Evolutionary conservation across 1,140 invertebrate species (phyloP).

Genomic region (Cydia strobilella): DNA sequence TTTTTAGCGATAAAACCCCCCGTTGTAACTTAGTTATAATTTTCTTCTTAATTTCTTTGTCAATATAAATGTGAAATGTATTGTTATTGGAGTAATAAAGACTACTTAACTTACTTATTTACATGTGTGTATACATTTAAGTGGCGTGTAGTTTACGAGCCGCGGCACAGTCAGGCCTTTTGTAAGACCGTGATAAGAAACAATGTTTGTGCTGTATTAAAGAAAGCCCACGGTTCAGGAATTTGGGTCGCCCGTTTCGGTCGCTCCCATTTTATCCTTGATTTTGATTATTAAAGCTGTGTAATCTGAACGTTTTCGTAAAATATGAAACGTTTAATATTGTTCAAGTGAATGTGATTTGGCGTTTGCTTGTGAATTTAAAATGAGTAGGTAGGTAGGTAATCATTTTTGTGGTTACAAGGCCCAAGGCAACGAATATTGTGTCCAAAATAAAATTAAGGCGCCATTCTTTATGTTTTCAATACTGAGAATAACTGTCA

Average conservation of each 20-base stretch:
- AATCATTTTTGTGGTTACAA: background rate
- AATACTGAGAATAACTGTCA: no score
- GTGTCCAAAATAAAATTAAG: no score
- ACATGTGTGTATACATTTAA: background rate
- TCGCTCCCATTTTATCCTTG: background rate
- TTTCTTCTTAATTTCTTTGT: no score
- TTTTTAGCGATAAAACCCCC: no score
- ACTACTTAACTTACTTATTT: no score
- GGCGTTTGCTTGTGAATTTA: background rate
- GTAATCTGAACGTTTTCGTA: background rate
- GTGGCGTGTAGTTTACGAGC: background rate
- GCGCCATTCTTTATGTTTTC: no score
- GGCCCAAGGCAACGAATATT: background rate
- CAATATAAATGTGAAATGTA: no score
- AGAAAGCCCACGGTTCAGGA: slow-evolving; percentile 22
- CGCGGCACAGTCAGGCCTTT: background rate
- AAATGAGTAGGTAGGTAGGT: no score
- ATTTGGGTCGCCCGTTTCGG: slow-evolving; percentile 20
- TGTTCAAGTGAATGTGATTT: background rate
- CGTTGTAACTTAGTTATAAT: no score
- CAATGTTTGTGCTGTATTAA: slow-evolving; percentile 31
- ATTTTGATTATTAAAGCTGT: background rate
- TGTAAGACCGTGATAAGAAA: slow-evolving; percentile 31
- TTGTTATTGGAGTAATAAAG: no score
- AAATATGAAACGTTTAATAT: background rate